Percentiles rank a stretch among this genome's conserved stretches.
These are phyloP conservation scores for Drosophila nebulosa DNA, from an alignment of 1,140 invertebrate species.

Conservation along the genomic window DNA sequence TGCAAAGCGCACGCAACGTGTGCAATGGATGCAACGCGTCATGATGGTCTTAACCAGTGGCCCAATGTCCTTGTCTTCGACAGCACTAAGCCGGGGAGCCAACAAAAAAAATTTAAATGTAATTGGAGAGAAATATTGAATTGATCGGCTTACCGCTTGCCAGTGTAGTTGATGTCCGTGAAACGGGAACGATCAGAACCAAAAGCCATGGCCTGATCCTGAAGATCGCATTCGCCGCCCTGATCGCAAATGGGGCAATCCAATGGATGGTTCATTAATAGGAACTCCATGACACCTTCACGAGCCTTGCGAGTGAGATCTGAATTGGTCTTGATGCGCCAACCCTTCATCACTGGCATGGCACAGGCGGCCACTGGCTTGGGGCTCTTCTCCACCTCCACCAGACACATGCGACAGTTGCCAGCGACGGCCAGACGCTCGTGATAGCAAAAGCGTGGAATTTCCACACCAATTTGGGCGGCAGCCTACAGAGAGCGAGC, in stretches of 20 bases:
- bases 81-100: constrained; percentile 86
- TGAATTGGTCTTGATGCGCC: constrained; percentile 97
- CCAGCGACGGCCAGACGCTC: constrained; percentile 98
- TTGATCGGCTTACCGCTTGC: constrained; percentile 94
- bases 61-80: constrained; percentile 99
- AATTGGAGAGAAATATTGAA: background rate
- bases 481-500: constrained; percentile 87
- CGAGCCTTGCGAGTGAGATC: constrained; percentile 96
- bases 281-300: constrained; percentile 99
- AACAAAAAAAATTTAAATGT: background rate
- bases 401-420: constrained; percentile 99
- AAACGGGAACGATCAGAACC: constrained; percentile 97
- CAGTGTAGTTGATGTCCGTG: constrained; percentile 94
- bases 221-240: constrained; percentile 99
- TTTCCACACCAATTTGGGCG: constrained; percentile 97
- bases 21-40: constrained; percentile 99
- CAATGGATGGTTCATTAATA: constrained; percentile 98
- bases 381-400: constrained; percentile 97
- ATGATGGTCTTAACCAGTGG: constrained; percentile 99
- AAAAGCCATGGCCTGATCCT: constrained; percentile 99
- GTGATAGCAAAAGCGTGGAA: constrained; percentile 99
- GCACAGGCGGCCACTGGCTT: constrained; percentile 99
- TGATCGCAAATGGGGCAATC: constrained; percentile 99
- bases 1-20: constrained; percentile 97
- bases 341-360: constrained; percentile 99